These are phyloP conservation scores for Phaenicophaeus curvirostris DNA, from an alignment of 2,797 vertebrate genomes.

Conservation along the genomic window DNA sequence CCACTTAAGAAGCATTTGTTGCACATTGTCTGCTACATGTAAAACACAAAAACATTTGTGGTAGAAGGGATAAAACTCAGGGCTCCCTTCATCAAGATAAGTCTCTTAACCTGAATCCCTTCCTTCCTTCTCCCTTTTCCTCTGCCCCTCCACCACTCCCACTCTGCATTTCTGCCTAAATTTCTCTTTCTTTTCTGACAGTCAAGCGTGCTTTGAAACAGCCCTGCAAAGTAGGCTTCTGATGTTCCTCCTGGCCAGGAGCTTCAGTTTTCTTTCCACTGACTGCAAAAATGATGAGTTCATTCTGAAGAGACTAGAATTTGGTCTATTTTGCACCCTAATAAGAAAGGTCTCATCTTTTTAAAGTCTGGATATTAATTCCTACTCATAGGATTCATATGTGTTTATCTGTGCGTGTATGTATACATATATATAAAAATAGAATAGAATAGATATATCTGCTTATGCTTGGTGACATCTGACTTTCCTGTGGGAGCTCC, in stretches of 20 bases:
- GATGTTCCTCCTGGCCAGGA: background rate
- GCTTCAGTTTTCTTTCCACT: background rate
- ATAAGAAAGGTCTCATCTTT: background rate
- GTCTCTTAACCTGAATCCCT: background rate
- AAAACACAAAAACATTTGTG: background rate
- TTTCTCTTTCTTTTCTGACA: background rate
- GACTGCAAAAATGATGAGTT: background rate
- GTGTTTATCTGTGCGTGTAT: accelerated
- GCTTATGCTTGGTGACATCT: background rate
- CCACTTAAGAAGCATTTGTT: background rate
- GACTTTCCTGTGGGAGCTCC: background rate
- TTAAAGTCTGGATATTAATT: background rate
- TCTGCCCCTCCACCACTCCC: accelerated
- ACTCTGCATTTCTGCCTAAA: background rate
- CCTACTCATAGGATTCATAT: background rate
- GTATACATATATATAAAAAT: background rate
- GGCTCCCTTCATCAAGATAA: background rate
- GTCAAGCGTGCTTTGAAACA: background rate
- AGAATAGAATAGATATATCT: background rate
- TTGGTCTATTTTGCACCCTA: background rate
- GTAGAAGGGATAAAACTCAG: background rate
- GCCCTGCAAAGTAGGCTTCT: background rate
- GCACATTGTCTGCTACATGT: background rate
- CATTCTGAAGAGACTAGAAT: background rate
- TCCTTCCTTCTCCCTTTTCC: background rate